Evolutionary conservation across 2,888 invertebrate genomes (phyloP).

Genomic region (Trachelus troglodyta): DNA sequence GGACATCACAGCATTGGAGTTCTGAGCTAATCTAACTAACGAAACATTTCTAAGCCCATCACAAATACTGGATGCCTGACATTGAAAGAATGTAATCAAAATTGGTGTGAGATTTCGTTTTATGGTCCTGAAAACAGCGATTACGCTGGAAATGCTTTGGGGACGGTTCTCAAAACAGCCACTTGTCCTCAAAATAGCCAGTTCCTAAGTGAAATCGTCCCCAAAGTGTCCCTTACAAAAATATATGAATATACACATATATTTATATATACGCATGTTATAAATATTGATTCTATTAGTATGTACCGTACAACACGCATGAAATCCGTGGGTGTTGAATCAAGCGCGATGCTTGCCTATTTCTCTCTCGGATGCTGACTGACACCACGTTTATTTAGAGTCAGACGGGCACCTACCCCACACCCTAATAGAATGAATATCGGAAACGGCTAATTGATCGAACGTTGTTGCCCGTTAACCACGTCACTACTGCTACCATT

Average conservation of each 20-base stretch:
- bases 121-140: too few relatives aligned
- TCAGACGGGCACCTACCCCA: conserved; percentile 13
- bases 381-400: conserved; percentile 28
- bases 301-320: not conserved
- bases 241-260: not conserved
- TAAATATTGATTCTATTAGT: not conserved
- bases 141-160: too few relatives aligned
- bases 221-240: too few relatives aligned
- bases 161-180: too few relatives aligned
- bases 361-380: conserved; percentile 9
- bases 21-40: too few relatives aligned
- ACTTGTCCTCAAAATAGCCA: too few relatives aligned
- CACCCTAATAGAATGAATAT: conserved; percentile 31
- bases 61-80: too few relatives aligned
- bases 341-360: conserved; percentile 28
- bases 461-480: not conserved
- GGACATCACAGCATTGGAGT: too few relatives aligned
- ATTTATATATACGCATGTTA: not conserved
- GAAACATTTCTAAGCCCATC: too few relatives aligned
- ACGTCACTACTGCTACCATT: not conserved
- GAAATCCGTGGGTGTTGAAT: conserved; percentile 3
- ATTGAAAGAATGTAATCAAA: too few relatives aligned
- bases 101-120: too few relatives aligned
- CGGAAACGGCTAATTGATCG: conserved; percentile 36
- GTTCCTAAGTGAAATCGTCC: too few relatives aligned